These are phyloP conservation scores for Cetonia aurata DNA, from an alignment of 2,888 invertebrate species.

Conservation along the genomic window DNA sequence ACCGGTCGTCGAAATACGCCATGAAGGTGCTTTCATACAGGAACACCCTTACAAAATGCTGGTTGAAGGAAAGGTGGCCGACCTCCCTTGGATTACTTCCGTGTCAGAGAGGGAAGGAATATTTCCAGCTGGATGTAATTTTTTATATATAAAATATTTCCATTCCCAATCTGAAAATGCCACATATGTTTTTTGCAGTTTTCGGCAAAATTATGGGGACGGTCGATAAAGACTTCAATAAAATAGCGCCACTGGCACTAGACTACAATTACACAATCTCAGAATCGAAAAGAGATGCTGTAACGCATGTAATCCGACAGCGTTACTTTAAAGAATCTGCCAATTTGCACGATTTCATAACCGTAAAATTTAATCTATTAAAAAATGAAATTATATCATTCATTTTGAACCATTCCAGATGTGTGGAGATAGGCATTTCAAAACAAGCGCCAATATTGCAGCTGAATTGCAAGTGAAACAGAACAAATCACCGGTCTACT, in stretches of 20 bases:
- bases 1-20: conserved; percentile 72
- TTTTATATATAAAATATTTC: too few relatives aligned
- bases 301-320: conserved; percentile 70
- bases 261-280: conserved; percentile 73
- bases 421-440: conserved; percentile 74
- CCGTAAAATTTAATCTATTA: conserved; percentile 43
- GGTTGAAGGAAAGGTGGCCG: conserved; percentile 70
- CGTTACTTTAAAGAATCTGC: conserved; percentile 71
- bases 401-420: conserved; percentile 63
- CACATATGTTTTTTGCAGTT: conserved; percentile 49
- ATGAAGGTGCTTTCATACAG: conserved; percentile 69
- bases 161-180: too few relatives aligned
- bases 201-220: conserved; percentile 56
- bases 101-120: conserved; percentile 78
- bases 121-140: conserved; percentile 75
- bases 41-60: conserved; percentile 74
- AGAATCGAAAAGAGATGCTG: conserved; percentile 53
- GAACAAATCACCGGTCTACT: conserved; percentile 71
- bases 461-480: conserved; percentile 70
- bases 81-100: conserved; percentile 76
- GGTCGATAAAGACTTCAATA: conserved; percentile 72
- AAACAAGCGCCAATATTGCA: conserved; percentile 69
- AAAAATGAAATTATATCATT: neutral
- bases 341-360: conserved; percentile 48
- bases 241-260: conserved; percentile 73